Conservation (phyloP, 1,140 invertebrate species). For the Ptiloglossa arizonensis region DNA sequence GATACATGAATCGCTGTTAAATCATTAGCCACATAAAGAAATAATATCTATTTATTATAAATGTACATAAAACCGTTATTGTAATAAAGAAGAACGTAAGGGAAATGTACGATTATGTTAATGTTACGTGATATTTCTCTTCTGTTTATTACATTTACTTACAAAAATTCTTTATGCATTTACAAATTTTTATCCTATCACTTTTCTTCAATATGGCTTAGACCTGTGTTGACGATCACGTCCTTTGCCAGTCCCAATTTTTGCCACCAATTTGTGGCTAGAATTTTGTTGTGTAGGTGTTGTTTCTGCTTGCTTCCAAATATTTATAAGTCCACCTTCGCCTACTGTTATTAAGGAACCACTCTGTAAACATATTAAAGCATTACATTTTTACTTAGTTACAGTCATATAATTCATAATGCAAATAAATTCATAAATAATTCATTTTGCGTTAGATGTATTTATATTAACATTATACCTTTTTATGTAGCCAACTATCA, state of each 20-base stretch:
- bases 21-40: slow-evolving; percentile 73
- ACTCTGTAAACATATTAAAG: slow-evolving; percentile 75
- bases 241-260: slow-evolving; percentile 70
- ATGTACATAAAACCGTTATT: slow-evolving; percentile 79
- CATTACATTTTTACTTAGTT: slow-evolving; percentile 11
- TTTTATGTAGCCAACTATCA: slow-evolving; percentile 84
- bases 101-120: slow-evolving; percentile 59
- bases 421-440: too few relatives aligned
- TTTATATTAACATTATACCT: slow-evolving; percentile 76
- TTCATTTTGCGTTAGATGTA: slow-evolving; percentile 3
- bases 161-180: slow-evolving; percentile 53
- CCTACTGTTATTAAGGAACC: slow-evolving; percentile 85
- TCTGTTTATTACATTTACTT: slow-evolving; percentile 52
- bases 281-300: slow-evolving; percentile 35
- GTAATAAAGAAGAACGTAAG: slow-evolving; percentile 77
- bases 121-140: slow-evolving; percentile 44
- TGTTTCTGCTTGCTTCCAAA: slow-evolving; percentile 82
- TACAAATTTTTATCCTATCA: slow-evolving; percentile 51
- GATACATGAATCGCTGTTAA: slow-evolving; percentile 72
- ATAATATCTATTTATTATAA: slow-evolving; percentile 79
- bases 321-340: slow-evolving; percentile 84
- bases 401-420: not conserved
- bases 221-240: slow-evolving; percentile 72
- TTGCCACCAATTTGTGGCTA: slow-evolving; percentile 66
- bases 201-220: slow-evolving; percentile 75